phyloP scores from a whole-genome alignment of 2,888 invertebrate genomes.

The Julus scanicus region DNA sequence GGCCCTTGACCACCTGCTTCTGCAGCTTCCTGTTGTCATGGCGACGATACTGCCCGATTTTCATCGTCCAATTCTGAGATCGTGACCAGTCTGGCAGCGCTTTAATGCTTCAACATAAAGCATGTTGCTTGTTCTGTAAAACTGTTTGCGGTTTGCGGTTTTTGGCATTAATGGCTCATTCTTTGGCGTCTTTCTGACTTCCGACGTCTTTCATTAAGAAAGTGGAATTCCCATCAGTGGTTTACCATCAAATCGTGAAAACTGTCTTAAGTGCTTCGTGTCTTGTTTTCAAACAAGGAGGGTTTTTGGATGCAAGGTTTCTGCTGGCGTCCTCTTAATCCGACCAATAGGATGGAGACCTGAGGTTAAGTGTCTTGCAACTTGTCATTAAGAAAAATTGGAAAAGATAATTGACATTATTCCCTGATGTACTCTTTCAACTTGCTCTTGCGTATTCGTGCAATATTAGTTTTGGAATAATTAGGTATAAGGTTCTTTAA shows the following conservation, averaged over 20 bases:
- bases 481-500: too few species aligned
- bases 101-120: neutral
- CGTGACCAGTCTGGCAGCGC: neutral
- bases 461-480: too few species aligned
- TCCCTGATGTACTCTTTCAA: too few species aligned
- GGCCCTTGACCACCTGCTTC: conserved; percentile 27
- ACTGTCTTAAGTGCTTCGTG: neutral
- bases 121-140: neutral
- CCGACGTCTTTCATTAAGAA: conserved; percentile 8
- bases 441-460: too few species aligned
- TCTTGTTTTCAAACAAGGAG: neutral
- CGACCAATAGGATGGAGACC: too few species aligned
- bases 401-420: too few species aligned
- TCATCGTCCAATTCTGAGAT: neutral
- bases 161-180: conserved; percentile 10
- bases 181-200: neutral
- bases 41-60: neutral
- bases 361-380: too few species aligned
- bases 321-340: too few species aligned
- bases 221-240: conserved; percentile 28
- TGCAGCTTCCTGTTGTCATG: neutral
- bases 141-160: conserved; percentile 10
- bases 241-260: neutral
- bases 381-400: too few species aligned
- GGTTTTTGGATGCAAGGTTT: neutral